Conservation (phyloP, 2,113 vertebrate species). For the Halichoerus grypus region DNA sequence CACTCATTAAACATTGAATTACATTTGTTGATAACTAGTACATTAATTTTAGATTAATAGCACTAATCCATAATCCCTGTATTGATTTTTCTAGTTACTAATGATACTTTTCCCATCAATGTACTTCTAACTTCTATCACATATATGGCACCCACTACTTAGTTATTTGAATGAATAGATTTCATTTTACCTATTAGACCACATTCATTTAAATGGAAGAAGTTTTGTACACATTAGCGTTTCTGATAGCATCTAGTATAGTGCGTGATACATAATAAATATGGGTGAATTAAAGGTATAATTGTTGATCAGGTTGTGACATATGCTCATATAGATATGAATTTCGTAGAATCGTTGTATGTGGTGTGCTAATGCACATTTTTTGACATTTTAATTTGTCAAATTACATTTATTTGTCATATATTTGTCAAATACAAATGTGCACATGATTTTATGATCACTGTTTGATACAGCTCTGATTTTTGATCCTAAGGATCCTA, state of each 20-base stretch:
- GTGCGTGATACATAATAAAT: neutral
- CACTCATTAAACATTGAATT: neutral
- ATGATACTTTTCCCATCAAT: neutral
- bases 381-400: conserved; percentile 49
- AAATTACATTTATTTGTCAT: no score
- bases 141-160: neutral
- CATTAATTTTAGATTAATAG: conserved; percentile 50
- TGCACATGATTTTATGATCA: neutral
- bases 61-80: neutral
- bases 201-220: neutral
- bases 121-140: neutral
- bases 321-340: neutral
- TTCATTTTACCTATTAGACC: neutral
- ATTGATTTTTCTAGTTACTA: conserved; percentile 17
- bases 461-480: neutral
- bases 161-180: neutral
- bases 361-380: neutral
- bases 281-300: conserved; percentile 11
- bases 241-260: neutral
- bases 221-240: neutral
- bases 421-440: neutral
- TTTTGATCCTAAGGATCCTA: neutral
- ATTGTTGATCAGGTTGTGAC: neutral
- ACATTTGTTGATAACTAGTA: conserved; percentile 6
- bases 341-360: neutral